Base-by-base conservation (phyloP, 1,140 invertebrate genomes). In the Philaenus spumarius region DNA sequence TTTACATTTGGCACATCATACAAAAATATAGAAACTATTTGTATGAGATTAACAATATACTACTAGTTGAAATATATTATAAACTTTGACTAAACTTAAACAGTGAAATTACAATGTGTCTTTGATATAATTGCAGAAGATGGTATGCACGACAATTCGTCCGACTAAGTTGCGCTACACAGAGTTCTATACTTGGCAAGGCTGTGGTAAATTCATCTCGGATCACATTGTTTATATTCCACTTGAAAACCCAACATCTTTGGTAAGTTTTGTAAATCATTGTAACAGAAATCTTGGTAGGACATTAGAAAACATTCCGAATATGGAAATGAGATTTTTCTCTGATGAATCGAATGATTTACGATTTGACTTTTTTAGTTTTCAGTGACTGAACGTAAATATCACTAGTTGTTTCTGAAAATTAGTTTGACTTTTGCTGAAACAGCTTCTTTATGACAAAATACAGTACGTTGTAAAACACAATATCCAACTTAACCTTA, bases 91-190 rank as follows among this genome's bases (percentile, higher is more conserved):
- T 35, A 34, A 52, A 35, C 20, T 40, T 54, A 48, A 50, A 45
- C 19, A 47, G n/a, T 19, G 15, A 23, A 48, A 11, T 9, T 39
- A 50, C 24, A 34, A 23, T 30, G 47, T 34, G 39, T 47, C 19
- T 17, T 54, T 48, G 26, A 26, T 52, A 45, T 42, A 17, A 35
- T 40, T 55, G 9, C 56, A 62, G 56, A 58, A 62, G 39, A 40
- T 62, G 75, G 81, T 86, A 45, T 86, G 82, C 57, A 84, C 82
- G 11, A 75, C 78, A n/a, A 78, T 87, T 58, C 75, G 81, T 22
- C 80, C 80, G 26, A 84, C 82, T 24, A 79, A 77, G 40, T 69
- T 84, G 24, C 77, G 78, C 9, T 82, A 77, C 68, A 72, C 76
- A 0, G 78, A 81, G 61, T 72, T 84, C 15, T 76, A 74, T 58